Base-by-base conservation (phyloP, 2,888 invertebrate species). In the Hyppa rectilinea region DNA sequence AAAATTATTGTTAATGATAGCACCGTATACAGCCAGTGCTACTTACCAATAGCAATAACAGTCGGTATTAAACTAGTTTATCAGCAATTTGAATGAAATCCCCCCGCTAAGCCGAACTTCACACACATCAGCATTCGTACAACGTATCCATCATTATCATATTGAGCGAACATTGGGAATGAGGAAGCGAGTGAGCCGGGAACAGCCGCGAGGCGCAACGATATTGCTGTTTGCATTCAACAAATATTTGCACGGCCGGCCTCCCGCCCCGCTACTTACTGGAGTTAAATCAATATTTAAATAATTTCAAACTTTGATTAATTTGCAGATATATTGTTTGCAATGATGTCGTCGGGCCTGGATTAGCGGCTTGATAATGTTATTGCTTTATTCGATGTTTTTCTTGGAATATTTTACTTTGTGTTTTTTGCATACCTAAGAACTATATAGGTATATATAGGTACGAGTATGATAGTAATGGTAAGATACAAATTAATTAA, bases 301-400 rank as follows among this genome's bases (percentile, higher is more conserved):
- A 95, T 95, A 89, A 94, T 94, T 94, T 93, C 89, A 94, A 95
- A 95, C 93, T 95, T 95, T 95, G 94, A 96, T 96, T 96, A 96
- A 96, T 95, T 95, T 90, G 91, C 92, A 92, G 92, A 93, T 87
- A 92, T 92, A 93, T 90, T 96, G 94, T 96, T 95, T 95, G 85
- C 93, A 89, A 78, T 94, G 95, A 95, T 95, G 93, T 95, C 91
- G 89, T 89, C 75, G 76, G 80, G 75, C 78, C 71, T 68, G 84
- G 89, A 91, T 92, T 92, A 92, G 86, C 83, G 81, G 86, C 76
- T 85, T 75, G 63, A 62, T 85, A 75, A 81, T 72, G 53, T 71
- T 80, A 63, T 73, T 76, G 77, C 69, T 81, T 76, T 68, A 56
- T 78, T 63, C 53, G 45, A 49, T 34, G 6, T 60, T 74, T 64